Conservation (phyloP, 1,140 invertebrate species). For the Leptopilina boulardi region DNA sequence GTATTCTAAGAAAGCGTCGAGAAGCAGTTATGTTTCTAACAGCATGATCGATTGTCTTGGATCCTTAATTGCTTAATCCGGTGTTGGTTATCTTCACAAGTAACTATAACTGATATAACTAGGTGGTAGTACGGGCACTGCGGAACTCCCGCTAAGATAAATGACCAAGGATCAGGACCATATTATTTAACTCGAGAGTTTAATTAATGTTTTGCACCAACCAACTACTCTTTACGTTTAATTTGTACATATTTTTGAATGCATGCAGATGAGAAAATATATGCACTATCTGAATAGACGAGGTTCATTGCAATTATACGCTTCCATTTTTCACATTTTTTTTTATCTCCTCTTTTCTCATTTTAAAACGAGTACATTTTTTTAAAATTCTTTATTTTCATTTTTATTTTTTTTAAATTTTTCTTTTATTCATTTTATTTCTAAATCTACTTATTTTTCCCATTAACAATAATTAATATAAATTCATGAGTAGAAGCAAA, state of each 20-base stretch:
- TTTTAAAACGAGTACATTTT: neutral
- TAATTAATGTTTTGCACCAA: constrained; percentile 22
- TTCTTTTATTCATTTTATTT: too few relatives aligned
- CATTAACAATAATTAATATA: too few relatives aligned
- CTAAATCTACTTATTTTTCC: too few relatives aligned
- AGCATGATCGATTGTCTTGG: constrained; percentile 9
- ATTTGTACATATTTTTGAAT: constrained; percentile 11
- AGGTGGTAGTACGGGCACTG: neutral
- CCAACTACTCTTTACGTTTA: neutral
- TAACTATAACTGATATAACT: constrained; percentile 17
- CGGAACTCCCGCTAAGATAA: constrained; percentile 37
- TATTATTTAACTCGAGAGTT: constrained; percentile 50
- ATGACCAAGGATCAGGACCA: constrained; percentile 49
- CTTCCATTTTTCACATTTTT: neutral
- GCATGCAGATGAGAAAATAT: neutral
- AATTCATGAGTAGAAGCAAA: too few relatives aligned
- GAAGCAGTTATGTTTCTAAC: constrained; percentile 22
- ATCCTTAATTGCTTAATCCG: constrained; percentile 10
- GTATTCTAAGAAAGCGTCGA: too few relatives aligned
- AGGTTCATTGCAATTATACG: constrained; percentile 18
- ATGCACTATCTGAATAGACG: neutral
- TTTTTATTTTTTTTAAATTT: neutral
- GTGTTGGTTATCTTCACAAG: constrained; percentile 4
- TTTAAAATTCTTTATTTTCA: neutral
- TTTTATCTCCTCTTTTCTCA: neutral